phyloP scores from a whole-genome alignment of 2,888 invertebrate genomes.

The Microplitis deprimator region DNA sequence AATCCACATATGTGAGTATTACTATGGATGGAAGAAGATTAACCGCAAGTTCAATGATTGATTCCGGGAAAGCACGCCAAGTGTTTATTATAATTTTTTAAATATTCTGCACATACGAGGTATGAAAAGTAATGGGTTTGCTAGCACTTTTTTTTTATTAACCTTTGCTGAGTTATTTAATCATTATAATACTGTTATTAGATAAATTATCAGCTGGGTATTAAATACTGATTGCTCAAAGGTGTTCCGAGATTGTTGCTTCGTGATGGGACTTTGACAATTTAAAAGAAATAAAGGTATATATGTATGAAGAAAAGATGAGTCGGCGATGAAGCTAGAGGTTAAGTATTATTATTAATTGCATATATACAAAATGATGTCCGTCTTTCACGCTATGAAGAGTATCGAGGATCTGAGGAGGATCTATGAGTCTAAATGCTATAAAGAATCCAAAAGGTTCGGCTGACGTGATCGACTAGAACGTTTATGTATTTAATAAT shows the following conservation, averaged over 20 bases:
- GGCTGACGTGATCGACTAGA: not conserved
- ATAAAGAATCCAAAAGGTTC: not conserved
- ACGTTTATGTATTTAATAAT: slow-evolving; percentile 13
- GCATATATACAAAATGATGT: too few relatives aligned
- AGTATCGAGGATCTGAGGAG: too few relatives aligned
- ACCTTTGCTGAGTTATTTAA: not conserved
- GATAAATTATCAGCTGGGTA: not conserved
- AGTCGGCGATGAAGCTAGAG: too few relatives aligned
- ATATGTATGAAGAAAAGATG: too few relatives aligned
- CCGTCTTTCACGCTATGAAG: slow-evolving; percentile 3
- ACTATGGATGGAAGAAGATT: slow-evolving; percentile 30
- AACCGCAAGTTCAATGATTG: slow-evolving; percentile 49
- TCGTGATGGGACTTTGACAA: not conserved
- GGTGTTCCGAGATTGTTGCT: not conserved
- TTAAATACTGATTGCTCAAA: not conserved
- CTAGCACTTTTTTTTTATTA: slow-evolving; percentile 30
- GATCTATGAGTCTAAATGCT: not conserved
- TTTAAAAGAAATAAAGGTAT: not conserved
- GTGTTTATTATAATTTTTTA: not conserved
- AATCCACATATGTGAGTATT: slow-evolving; percentile 29
- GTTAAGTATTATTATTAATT: too few relatives aligned
- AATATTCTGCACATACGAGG: slow-evolving; percentile 9
- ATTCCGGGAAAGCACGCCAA: slow-evolving; percentile 48
- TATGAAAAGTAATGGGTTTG: too few relatives aligned
- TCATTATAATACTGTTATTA: not conserved